Percentiles rank a stretch among this genome's conserved stretches.
Evolutionary conservation across 2,888 invertebrate genomes (phyloP).

Genomic region (Muschampia staudingeri): DNA sequence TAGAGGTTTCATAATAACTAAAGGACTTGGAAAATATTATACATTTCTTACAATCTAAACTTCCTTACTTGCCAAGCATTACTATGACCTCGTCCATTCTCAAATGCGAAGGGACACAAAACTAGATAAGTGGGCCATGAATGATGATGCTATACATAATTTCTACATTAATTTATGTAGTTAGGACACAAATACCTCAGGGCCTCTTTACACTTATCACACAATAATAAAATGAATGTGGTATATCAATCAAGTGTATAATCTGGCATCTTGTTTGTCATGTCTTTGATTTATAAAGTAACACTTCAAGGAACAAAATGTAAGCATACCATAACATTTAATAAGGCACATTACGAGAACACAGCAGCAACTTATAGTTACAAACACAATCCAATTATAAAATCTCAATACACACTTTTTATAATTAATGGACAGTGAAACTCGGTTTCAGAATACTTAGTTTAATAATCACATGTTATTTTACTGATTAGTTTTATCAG

Average conservation of each 20-base stretch:
- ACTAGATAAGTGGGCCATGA: no score
- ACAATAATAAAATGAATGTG: background rate
- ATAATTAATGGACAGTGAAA: conserved; percentile 60
- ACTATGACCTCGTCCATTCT: no score
- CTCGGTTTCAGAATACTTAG: conserved; percentile 74
- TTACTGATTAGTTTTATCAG: conserved; percentile 77
- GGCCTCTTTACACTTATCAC: background rate
- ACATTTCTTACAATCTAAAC: conserved; percentile 7
- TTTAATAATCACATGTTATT: conserved; percentile 68
- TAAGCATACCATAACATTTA: background rate
- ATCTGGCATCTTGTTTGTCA: background rate
- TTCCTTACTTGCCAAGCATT: no score
- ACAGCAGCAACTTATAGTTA: conserved; percentile 29
- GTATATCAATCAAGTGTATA: background rate
- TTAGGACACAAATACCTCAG: background rate
- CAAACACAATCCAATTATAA: conserved; percentile 36
- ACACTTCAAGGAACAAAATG: background rate
- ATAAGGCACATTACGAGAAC: conserved; percentile 31
- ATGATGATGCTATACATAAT: no score
- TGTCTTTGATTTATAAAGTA: background rate
- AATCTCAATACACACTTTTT: conserved; percentile 52
- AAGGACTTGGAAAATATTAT: background rate
- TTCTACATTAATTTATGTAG: conserved; percentile 3
- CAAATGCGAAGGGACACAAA: no score
- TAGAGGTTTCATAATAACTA: conserved; percentile 15